Evolutionary conservation across 2,797 vertebrate species (phyloP).

Genomic region (Manis pentadactyla): DNA sequence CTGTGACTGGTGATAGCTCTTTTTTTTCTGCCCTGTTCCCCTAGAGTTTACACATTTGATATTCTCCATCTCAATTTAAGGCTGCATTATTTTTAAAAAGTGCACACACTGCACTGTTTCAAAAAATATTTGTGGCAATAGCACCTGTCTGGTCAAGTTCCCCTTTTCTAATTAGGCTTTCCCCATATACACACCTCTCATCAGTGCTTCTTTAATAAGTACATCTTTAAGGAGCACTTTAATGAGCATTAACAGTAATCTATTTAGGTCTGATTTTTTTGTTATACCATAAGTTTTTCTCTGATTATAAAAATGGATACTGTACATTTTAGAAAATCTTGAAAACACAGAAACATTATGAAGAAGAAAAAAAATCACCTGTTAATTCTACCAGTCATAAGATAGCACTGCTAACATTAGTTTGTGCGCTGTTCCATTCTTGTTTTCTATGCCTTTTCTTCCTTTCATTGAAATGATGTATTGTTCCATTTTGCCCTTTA

Average conservation of each 20-base stretch:
- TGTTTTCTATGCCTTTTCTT: not conserved
- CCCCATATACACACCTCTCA: not conserved
- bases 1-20: not conserved
- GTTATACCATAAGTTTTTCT: not conserved
- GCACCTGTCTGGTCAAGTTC: not conserved
- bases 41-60: not conserved
- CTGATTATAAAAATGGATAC: not conserved
- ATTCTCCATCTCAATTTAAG: not conserved
- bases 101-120: not conserved
- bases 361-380: constrained; percentile 19
- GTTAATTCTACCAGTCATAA: not conserved
- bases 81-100: not conserved
- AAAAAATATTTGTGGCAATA: not conserved
- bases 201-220: not conserved
- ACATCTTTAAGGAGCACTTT: not conserved
- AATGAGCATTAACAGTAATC: not conserved
- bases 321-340: constrained; percentile 1
- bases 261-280: not conserved
- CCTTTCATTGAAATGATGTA: not conserved
- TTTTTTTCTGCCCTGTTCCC: not conserved
- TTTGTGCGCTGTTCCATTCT: not conserved
- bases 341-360: not conserved
- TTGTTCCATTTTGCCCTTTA: not conserved
- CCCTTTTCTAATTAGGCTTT: not conserved
- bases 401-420: not conserved